Percentiles rank a stretch among this genome's conserved stretches.
Evolutionary conservation across 1,140 invertebrate species (phyloP).

Genomic region (Eurytemora carolleeae): DNA sequence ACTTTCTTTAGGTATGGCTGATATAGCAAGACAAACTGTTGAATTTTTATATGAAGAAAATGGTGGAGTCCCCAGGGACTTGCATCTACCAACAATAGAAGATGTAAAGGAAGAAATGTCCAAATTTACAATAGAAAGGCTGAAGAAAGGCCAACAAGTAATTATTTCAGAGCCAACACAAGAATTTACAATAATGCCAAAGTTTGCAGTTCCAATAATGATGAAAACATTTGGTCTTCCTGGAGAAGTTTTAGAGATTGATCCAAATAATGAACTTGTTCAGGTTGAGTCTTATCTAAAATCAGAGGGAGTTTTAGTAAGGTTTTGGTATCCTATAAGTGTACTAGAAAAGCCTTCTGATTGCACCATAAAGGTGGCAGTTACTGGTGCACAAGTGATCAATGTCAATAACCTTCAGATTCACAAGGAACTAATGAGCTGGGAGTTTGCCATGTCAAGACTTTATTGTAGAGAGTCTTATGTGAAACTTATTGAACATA

Average conservation of each 20-base stretch:
- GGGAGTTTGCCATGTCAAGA: slow-evolving; percentile 22
- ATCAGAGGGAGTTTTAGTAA: slow-evolving; percentile 27
- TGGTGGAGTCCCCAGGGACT: slow-evolving; percentile 27
- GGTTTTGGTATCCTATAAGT: slow-evolving; percentile 28
- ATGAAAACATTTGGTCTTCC: slow-evolving; percentile 27
- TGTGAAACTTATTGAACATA: slow-evolving; percentile 21
- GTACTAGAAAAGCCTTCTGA: slow-evolving; percentile 25
- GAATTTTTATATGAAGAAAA: slow-evolving; percentile 31
- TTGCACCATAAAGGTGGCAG: slow-evolving; percentile 21
- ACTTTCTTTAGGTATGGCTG: slow-evolving; percentile 28
- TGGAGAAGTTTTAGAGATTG: slow-evolving; percentile 27
- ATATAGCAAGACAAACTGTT: slow-evolving; percentile 29
- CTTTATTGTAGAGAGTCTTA: slow-evolving; percentile 25
- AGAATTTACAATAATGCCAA: slow-evolving; percentile 22
- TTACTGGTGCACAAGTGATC: slow-evolving; percentile 24
- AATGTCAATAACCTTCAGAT: slow-evolving; percentile 26
- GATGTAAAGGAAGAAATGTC: slow-evolving; percentile 28
- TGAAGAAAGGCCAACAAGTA: slow-evolving; percentile 26
- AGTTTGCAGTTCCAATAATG: slow-evolving; percentile 26
- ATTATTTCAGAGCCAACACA: no score
- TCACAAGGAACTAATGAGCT: slow-evolving; percentile 25
- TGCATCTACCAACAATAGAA: slow-evolving; percentile 28
- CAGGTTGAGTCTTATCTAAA: slow-evolving; percentile 28
- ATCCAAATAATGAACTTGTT: slow-evolving; percentile 26
- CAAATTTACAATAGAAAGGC: slow-evolving; percentile 26